phyloP scores from a whole-genome alignment of 2,888 invertebrate species.

The Aleiodes testaceus region DNA sequence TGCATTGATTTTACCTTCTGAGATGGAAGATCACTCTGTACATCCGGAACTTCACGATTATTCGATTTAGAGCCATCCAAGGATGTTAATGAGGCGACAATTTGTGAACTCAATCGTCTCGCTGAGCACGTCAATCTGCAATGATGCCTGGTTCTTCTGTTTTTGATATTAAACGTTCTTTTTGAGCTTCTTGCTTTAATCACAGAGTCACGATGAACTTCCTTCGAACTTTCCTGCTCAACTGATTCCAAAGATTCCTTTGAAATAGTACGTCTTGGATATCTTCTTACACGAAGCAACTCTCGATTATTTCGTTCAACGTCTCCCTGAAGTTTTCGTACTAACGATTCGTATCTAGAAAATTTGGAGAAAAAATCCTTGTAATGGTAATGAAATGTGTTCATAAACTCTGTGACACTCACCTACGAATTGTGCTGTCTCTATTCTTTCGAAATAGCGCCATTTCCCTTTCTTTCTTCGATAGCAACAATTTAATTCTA shows the following conservation, averaged over 20 bases:
- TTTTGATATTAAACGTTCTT: constrained; percentile 23
- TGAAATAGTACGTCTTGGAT: constrained; percentile 47
- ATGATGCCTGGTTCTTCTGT: constrained; percentile 29
- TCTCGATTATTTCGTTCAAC: constrained; percentile 51
- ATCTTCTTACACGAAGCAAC: constrained; percentile 41
- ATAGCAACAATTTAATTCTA: constrained; percentile 54
- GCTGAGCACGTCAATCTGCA: constrained; percentile 43
- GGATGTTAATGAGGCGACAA: constrained; percentile 41
- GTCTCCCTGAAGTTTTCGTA: constrained; percentile 57
- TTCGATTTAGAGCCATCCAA: constrained; percentile 44
- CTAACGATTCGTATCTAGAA: constrained; percentile 57
- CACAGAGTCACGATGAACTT: constrained; percentile 40
- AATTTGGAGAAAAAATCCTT: background rate
- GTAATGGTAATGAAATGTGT: background rate
- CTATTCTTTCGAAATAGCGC: constrained; percentile 57
- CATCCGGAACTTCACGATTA: constrained; percentile 40
- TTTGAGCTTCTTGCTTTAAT: constrained; percentile 42
- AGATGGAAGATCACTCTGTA: background rate
- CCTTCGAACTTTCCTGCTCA: constrained; percentile 17
- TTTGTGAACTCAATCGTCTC: constrained; percentile 44
- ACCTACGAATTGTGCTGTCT: constrained; percentile 59
- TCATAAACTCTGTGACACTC: background rate
- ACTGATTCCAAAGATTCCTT: constrained; percentile 46
- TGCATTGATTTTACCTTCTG: background rate
- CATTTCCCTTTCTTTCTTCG: constrained; percentile 59